These are phyloP conservation scores for Drosophila rufa DNA, from an alignment of 1,140 invertebrate species.

Conservation along the genomic window DNA sequence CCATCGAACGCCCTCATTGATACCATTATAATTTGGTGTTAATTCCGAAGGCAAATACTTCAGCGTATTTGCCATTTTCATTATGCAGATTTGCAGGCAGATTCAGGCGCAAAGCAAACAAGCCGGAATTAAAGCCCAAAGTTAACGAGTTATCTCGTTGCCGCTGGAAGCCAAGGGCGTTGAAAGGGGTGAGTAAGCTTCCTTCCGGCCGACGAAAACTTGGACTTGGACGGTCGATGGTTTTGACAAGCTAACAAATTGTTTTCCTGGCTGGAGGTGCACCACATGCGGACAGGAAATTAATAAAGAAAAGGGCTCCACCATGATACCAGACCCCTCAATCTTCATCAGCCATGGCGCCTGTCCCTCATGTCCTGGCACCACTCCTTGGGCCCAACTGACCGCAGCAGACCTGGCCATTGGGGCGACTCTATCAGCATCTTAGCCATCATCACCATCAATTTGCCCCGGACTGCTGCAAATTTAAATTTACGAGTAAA, in stretches of 20 bases:
- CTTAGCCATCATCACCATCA: conserved; percentile 30
- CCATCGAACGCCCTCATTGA: conserved; percentile 39
- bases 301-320: conserved; percentile 71
- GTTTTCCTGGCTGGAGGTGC: conserved; percentile 77
- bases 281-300: conserved; percentile 81
- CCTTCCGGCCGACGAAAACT: conserved; percentile 40
- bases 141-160: conserved; percentile 61
- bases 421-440: conserved; percentile 48
- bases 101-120: conserved; percentile 50
- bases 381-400: conserved; percentile 36
- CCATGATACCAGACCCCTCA: conserved; percentile 41
- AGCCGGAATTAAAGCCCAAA: conserved; percentile 60
- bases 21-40: conserved; percentile 79
- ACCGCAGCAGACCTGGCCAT: conserved; percentile 58
- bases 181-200: background rate
- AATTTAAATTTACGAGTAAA: conserved; percentile 56
- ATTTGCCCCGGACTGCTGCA: conserved; percentile 14
- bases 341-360: conserved; percentile 43
- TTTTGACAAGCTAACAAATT: conserved; percentile 82
- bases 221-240: conserved; percentile 57
- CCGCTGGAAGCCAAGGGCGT: background rate
- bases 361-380: background rate
- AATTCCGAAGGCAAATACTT: conserved; percentile 65
- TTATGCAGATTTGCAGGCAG: conserved; percentile 67
- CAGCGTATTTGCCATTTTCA: conserved; percentile 68